phyloP scores from a whole-genome alignment of 2,113 vertebrate genomes.

The Puma concolor region DNA sequence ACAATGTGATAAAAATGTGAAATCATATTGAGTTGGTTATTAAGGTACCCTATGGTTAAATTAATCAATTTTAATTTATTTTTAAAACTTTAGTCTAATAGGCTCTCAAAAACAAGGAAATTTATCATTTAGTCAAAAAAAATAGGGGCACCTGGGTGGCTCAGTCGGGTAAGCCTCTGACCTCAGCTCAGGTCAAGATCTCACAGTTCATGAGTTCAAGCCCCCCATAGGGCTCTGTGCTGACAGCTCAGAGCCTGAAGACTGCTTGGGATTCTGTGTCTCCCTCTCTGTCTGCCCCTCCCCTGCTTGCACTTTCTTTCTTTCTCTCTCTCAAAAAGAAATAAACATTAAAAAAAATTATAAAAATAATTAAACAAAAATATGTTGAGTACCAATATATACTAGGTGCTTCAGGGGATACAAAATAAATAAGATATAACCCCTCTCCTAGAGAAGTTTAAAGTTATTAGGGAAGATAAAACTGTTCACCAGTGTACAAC shows the following conservation, averaged over 20 bases:
- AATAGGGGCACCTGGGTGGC: not conserved
- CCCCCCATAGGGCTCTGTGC: no score
- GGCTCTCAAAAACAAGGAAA: not conserved
- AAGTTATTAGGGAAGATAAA: not conserved
- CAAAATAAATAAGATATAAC: not conserved
- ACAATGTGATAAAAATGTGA: not conserved
- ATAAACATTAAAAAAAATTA: no score
- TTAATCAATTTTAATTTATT: not conserved
- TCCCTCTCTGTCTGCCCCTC: no score
- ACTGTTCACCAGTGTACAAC: not conserved
- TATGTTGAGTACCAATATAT: not conserved
- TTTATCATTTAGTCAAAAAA: not conserved
- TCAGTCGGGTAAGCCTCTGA: no score
- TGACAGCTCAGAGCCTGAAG: no score
- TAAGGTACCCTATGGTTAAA: not conserved
- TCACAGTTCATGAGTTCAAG: no score
- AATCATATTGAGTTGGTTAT: conserved; percentile 28
- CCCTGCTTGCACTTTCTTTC: no score
- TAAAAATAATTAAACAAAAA: not conserved
- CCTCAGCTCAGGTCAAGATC: no score
- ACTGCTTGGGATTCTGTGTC: no score
- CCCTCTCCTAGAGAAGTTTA: not conserved
- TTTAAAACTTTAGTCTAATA: not conserved
- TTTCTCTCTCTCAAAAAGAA: no score
- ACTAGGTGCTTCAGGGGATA: not conserved